Evolutionary conservation across 2,113 vertebrate species (phyloP), one percentile per base, ranked within the genome.

Genomic region (Ceuthmochares aereus): DNA sequence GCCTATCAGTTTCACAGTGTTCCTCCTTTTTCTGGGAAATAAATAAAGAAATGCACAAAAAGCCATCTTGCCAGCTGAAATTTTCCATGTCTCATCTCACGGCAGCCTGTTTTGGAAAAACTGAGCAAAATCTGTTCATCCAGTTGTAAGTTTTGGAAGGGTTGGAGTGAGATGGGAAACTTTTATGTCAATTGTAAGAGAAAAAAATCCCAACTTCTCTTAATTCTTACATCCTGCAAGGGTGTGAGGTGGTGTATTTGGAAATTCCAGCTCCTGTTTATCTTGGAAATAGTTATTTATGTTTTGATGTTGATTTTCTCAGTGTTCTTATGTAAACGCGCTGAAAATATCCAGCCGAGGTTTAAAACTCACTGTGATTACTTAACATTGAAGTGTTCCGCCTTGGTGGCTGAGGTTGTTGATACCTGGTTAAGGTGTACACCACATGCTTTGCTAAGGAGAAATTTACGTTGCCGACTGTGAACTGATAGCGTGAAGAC

Each of bases 101-200:
- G 15, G 88, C 93, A 97, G 92, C 85, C 64, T 84, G 60, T 82
- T 96, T 93, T 96, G 95, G 92, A 96, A 97, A 95, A 93, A 89
- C 75, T 93, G 76, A 95, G 88, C 76, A 89, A 62, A 96, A 94
- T 97, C 96, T 96, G 95, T 96, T 96, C 88, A 90, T 77, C 92
- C 83, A 64, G 90, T 95, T 95, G 92, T 84, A 96, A 93, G 56
- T 87, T 90, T 94, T 94, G 93, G 90, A 96, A 95, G 82, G 86
- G 76, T n/a, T 93, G 60, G 66, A 81, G 56, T 12, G 7, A 90
- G 76, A 62, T 90, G 49, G 45, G 58, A 43, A 94, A 73, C 86
- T 90, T 95, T 75, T 32, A n/a, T 78, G 75, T 81, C 83, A 80
- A 5, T 89, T 78, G 21, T 43, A 77, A 91, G 68, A 18, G 64